A percentile compares a stretch with the other conserved stretches of the same genome.
phyloP scores from a whole-genome alignment of 1,140 invertebrate species.

The Drosophila kanapiae region DNA sequence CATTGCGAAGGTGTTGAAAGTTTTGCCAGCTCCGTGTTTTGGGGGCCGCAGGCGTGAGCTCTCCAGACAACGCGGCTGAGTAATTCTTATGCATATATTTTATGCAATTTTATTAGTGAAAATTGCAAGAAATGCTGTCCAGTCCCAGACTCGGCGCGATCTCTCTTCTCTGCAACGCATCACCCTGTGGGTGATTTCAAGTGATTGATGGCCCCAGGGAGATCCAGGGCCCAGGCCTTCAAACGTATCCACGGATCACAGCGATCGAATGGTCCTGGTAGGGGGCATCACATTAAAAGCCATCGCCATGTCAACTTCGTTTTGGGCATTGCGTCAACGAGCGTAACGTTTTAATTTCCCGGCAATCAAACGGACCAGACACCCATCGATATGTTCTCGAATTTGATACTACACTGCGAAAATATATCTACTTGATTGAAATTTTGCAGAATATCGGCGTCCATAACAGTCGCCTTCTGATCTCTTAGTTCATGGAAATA shows the following conservation, averaged over 20 bases:
- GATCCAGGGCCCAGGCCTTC: background rate
- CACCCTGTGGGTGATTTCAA: slow-evolving; percentile 40
- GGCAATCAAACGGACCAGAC: slow-evolving; percentile 77
- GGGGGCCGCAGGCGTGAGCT: slow-evolving; percentile 48
- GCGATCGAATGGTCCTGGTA: slow-evolving; percentile 16
- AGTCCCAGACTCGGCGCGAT: background rate
- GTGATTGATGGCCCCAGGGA: slow-evolving; percentile 65
- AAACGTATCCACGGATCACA: background rate
- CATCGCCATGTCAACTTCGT: slow-evolving; percentile 72
- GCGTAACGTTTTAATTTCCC: slow-evolving; percentile 83
- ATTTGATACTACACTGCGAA: slow-evolving; percentile 16
- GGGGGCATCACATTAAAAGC: slow-evolving; percentile 55
- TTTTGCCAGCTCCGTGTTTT: slow-evolving; percentile 42
- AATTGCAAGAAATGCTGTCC: slow-evolving; percentile 53
- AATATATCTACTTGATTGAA: background rate
- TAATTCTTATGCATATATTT: slow-evolving; percentile 75
- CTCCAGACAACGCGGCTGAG: slow-evolving; percentile 28
- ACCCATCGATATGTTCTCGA: slow-evolving; percentile 49
- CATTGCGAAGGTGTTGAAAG: slow-evolving; percentile 80
- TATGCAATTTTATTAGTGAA: slow-evolving; percentile 76
- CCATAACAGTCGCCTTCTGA: too few species aligned
- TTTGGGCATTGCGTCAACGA: slow-evolving; percentile 74
- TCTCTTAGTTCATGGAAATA: too few species aligned
- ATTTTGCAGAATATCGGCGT: background rate
- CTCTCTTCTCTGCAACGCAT: slow-evolving; percentile 29